Conservation (phyloP, 2,797 vertebrate genomes). For the Oryzias dopingdopingensis region DNA sequence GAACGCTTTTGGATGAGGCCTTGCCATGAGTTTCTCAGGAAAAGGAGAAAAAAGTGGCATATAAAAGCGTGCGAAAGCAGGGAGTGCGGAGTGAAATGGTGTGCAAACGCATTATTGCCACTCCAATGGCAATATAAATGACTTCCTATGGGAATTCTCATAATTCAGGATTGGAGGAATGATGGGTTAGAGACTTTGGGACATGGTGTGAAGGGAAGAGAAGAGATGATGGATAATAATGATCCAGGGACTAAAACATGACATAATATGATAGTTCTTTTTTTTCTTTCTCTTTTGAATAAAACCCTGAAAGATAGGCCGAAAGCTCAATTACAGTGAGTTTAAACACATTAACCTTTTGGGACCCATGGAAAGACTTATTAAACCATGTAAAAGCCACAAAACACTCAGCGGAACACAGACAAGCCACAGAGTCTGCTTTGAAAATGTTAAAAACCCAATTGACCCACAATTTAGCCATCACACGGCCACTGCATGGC, state of each 20-base stretch:
- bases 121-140: conserved; percentile 73
- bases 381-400: conserved; percentile 68
- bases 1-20: conserved; percentile 39
- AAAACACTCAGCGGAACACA: conserved; percentile 68
- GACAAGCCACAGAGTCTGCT: conserved; percentile 61
- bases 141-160: conserved; percentile 64
- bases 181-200: conserved; percentile 26
- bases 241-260: conserved; percentile 60
- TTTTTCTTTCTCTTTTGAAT: conserved; percentile 22
- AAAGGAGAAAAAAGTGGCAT: conserved; percentile 46
- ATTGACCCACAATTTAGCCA: conserved; percentile 78
- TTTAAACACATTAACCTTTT: conserved; percentile 78
- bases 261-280: conserved; percentile 58
- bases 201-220: conserved; percentile 28
- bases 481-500: conserved; percentile 69
- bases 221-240: conserved; percentile 53
- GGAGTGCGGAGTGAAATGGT: conserved; percentile 69
- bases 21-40: conserved; percentile 57
- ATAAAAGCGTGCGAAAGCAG: conserved; percentile 60
- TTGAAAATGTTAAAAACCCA: conserved; percentile 78
- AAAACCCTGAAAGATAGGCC: conserved; percentile 64
- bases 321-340: conserved; percentile 78
- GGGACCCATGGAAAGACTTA: conserved; percentile 70
- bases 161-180: conserved; percentile 52
- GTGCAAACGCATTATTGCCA: conserved; percentile 73